Percentiles rank a stretch among this genome's conserved stretches.
Evolutionary conservation across 2,113 vertebrate genomes (phyloP).

Genomic region (Riparia riparia): DNA sequence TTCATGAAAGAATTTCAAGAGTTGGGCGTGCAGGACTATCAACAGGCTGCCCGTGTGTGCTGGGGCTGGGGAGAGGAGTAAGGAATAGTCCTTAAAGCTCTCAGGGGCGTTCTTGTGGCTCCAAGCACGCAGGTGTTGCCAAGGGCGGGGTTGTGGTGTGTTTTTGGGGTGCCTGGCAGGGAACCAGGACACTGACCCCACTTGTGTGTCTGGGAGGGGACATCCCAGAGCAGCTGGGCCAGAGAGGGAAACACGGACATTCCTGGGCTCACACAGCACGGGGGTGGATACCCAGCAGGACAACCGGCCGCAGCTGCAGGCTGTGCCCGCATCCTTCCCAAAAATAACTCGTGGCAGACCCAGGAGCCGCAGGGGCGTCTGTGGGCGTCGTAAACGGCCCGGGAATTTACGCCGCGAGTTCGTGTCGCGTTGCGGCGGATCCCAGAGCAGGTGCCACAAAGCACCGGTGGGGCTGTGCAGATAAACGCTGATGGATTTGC

Average conservation of each 20-base stretch:
- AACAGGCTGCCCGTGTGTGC: neutral
- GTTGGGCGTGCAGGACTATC: neutral
- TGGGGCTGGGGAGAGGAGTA: neutral
- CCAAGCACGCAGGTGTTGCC: neutral
- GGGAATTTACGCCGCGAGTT: neutral
- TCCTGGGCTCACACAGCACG: rapidly evolving
- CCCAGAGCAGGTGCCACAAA: neutral
- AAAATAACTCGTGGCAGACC: neutral
- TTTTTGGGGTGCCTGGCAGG: rapidly evolving
- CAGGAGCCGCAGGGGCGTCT: neutral
- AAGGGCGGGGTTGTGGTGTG: neutral
- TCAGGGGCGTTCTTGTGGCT: neutral
- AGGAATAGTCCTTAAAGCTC: neutral
- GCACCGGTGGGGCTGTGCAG: neutral
- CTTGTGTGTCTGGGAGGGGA: neutral
- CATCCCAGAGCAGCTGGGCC: neutral
- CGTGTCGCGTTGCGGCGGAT: rapidly evolving
- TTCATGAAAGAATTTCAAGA: neutral
- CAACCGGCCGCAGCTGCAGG: neutral
- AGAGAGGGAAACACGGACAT: rapidly evolving
- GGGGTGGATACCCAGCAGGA: neutral
- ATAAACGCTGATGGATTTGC: neutral
- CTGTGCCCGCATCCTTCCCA: neutral
- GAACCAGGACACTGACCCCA: neutral
- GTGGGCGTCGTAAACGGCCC: rapidly evolving